Conservation (phyloP, 2,888 invertebrate species). For the Endomychus coccineus region DNA sequence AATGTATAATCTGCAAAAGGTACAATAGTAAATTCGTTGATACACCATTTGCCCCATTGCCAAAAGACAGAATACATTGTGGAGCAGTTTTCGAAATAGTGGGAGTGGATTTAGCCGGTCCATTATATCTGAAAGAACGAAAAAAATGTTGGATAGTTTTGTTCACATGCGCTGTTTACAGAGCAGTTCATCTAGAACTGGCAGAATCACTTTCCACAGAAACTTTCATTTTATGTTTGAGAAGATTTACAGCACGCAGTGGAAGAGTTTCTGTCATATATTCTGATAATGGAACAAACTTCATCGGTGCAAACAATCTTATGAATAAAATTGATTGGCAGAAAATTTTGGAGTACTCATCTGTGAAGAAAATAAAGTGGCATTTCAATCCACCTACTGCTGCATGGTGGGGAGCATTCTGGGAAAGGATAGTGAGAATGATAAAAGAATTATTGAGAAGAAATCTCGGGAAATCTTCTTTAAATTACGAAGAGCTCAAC, state of each 20-base stretch:
- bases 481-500: neutral
- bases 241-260: slow-evolving; percentile 32
- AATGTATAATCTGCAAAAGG: too few species aligned
- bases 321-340: slow-evolving; percentile 27
- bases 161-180: slow-evolving; percentile 28
- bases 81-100: slow-evolving; percentile 26
- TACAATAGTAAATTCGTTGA: slow-evolving; percentile 16
- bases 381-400: slow-evolving; percentile 19
- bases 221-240: slow-evolving; percentile 30
- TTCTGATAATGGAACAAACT: slow-evolving; percentile 32
- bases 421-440: slow-evolving; percentile 4
- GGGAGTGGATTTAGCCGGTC: slow-evolving; percentile 38
- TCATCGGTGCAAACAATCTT: slow-evolving; percentile 30
- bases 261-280: slow-evolving; percentile 31
- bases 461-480: slow-evolving; percentile 2
- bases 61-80: slow-evolving; percentile 25
- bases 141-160: slow-evolving; percentile 30
- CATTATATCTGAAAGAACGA: slow-evolving; percentile 28
- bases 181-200: slow-evolving; percentile 37
- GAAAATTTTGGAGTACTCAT: slow-evolving; percentile 17
- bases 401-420: slow-evolving; percentile 7
- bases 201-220: slow-evolving; percentile 27
- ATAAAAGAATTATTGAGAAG: neutral
- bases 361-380: slow-evolving; percentile 26
- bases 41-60: slow-evolving; percentile 23